Conservation (phyloP, 2,888 invertebrate genomes). For the Clostera curtula region DNA sequence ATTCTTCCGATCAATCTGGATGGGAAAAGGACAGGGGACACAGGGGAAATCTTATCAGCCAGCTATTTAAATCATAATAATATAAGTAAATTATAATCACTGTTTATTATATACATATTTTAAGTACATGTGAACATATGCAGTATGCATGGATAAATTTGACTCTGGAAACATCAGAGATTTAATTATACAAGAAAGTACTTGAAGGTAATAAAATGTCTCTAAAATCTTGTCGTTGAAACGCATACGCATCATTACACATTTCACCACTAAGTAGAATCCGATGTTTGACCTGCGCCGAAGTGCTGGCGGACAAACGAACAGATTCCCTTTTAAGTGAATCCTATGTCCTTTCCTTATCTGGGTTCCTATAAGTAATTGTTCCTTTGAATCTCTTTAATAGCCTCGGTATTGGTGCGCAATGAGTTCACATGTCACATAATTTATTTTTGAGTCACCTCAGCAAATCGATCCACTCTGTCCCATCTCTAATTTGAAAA, state of each 20-base stretch:
- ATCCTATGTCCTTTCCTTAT: slow-evolving; percentile 38
- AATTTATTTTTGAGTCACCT: too few species aligned
- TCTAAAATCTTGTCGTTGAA: slow-evolving; percentile 25
- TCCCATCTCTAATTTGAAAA: too few species aligned
- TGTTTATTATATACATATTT: too few species aligned
- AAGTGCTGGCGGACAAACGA: slow-evolving; percentile 32
- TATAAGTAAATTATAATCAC: too few species aligned
- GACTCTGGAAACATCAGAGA: too few species aligned
- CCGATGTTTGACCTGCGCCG: slow-evolving; percentile 44
- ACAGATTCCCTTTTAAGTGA: slow-evolving; percentile 61
- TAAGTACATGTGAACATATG: too few species aligned
- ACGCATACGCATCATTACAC: slow-evolving; percentile 44
- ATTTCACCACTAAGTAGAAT: slow-evolving; percentile 69
- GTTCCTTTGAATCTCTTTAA: slow-evolving; percentile 20
- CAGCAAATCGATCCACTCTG: too few species aligned
- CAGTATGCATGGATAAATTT: too few species aligned
- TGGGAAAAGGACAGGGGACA: too few species aligned
- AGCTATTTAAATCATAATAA: too few species aligned
- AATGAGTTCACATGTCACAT: neutral
- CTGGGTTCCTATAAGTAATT: slow-evolving; percentile 25
- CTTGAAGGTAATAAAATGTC: neutral
- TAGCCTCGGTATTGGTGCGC: slow-evolving; percentile 12
- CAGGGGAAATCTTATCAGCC: too few species aligned
- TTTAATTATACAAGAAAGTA: neutral
- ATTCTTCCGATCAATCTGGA: too few species aligned